Percentiles rank a stretch among this genome's conserved stretches.
phyloP scores from a whole-genome alignment of 2,113 vertebrate species.

The Istiophorus platypterus region DNA sequence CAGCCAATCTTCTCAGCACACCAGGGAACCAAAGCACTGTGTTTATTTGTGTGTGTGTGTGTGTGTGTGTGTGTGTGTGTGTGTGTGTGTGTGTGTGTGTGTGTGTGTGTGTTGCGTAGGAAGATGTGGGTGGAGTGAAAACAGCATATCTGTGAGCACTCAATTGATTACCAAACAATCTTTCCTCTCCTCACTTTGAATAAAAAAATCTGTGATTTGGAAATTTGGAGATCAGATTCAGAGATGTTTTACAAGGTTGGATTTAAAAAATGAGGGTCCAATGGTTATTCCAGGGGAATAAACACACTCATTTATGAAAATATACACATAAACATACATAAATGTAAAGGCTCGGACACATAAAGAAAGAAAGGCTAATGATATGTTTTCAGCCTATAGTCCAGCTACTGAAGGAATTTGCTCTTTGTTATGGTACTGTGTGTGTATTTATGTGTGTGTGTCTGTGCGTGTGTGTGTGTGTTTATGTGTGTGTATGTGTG shows the following conservation, averaged over 20 bases:
- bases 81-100: slow-evolving; percentile 23
- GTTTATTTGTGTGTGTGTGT: slow-evolving; percentile 9
- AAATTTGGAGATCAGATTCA: slow-evolving; percentile 24
- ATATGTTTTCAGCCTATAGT: slow-evolving; percentile 42
- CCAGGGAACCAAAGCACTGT: slow-evolving; percentile 51
- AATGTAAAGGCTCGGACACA: background rate
- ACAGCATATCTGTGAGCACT: slow-evolving; percentile 54
- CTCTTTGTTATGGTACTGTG: background rate
- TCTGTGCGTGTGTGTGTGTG: background rate
- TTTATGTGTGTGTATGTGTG: background rate
- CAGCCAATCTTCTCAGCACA: slow-evolving; percentile 67
- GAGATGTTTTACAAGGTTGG: slow-evolving; percentile 1
- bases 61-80: slow-evolving; percentile 30
- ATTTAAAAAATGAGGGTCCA: no score
- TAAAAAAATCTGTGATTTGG: slow-evolving; percentile 1
- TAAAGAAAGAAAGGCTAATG: slow-evolving; percentile 43
- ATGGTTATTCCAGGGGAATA: background rate
- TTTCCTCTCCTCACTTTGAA: slow-evolving; percentile 37
- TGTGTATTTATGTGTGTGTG: background rate
- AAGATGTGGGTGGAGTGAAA: slow-evolving; percentile 75
- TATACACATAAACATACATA: background rate
- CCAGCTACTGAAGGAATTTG: slow-evolving; percentile 39
- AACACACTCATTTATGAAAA: background rate
- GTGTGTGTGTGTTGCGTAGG: slow-evolving; percentile 68
- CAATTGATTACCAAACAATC: slow-evolving; percentile 63